Evolutionary conservation across 2,797 vertebrate species (phyloP).

Genomic region (Enteromius unitaeniatus): DNA sequence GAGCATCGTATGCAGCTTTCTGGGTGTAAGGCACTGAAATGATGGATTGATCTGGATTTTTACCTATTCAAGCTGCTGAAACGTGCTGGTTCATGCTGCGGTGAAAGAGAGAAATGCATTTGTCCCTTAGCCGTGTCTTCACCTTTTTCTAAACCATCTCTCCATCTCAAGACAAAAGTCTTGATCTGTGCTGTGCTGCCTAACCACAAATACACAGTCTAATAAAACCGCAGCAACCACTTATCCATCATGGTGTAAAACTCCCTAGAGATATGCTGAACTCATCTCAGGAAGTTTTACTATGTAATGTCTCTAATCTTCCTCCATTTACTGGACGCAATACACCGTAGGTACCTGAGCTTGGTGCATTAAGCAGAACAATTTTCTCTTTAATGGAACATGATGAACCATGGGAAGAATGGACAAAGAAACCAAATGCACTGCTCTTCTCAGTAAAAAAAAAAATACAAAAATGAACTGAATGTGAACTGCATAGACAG

Average conservation of each 20-base stretch:
- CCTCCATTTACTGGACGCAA: constrained; percentile 69
- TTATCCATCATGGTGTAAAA: constrained; percentile 26
- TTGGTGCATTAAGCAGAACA: constrained; percentile 59
- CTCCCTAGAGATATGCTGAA: constrained; percentile 24
- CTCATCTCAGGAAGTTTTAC: constrained; percentile 68
- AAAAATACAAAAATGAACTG: constrained; percentile 16
- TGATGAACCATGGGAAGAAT: constrained; percentile 50
- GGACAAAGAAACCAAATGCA: constrained; percentile 46
- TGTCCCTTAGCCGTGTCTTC: background rate
- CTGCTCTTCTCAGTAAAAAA: constrained; percentile 25
- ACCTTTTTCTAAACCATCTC: constrained; percentile 7
- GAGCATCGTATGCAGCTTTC: constrained; percentile 18
- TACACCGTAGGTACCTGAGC: constrained; percentile 36
- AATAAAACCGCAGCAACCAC: constrained; percentile 2
- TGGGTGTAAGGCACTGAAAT: constrained; percentile 18
- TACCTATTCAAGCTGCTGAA: constrained; percentile 35
- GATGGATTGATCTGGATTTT: constrained; percentile 33
- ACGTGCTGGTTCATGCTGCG: background rate
- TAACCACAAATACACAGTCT: background rate
- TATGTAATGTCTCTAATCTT: constrained; percentile 77
- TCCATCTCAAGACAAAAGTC: background rate
- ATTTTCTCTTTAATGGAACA: constrained; percentile 59
- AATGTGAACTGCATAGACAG: constrained; percentile 4
- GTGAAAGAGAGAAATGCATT: background rate
- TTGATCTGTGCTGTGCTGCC: background rate